A percentile compares a stretch with the other conserved stretches of the same genome.
These are phyloP conservation scores for Drosophila rufa DNA, from an alignment of 1,140 invertebrate genomes.

Conservation along the genomic window DNA sequence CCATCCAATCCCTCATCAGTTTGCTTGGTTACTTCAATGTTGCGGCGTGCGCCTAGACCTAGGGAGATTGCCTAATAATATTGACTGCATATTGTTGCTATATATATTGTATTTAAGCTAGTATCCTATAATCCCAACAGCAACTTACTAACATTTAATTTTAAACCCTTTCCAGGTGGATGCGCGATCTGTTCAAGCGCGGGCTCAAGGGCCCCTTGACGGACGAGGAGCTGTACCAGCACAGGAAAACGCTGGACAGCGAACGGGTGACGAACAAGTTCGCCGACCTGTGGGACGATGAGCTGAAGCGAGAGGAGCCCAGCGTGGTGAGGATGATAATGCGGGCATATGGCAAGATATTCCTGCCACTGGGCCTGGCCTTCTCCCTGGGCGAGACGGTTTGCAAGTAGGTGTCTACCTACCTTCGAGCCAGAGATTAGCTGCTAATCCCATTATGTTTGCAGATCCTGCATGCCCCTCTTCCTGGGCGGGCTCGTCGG, in stretches of 20 bases:
- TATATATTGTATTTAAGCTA: background rate
- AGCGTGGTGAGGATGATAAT: slow-evolving; percentile 86
- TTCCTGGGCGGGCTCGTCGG: slow-evolving; percentile 89
- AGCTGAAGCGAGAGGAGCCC: slow-evolving; percentile 83
- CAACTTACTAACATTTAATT: background rate
- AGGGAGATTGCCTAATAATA: no score
- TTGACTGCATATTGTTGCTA: no score
- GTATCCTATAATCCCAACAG: background rate
- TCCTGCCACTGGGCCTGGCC: slow-evolving; percentile 86
- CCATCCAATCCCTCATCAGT: no score
- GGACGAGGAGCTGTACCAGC: slow-evolving; percentile 86
- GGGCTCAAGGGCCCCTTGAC: slow-evolving; percentile 85
- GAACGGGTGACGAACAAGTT: slow-evolving; percentile 76
- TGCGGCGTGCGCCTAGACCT: no score
- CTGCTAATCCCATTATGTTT: slow-evolving; percentile 55
- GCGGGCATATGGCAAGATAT: slow-evolving; percentile 86
- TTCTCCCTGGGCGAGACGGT: slow-evolving; percentile 86
- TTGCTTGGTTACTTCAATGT: no score
- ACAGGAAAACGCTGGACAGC: slow-evolving; percentile 70
- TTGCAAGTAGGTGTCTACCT: slow-evolving; percentile 85
- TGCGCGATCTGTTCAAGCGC: slow-evolving; percentile 84
- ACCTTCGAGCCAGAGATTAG: background rate
- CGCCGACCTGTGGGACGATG: slow-evolving; percentile 74
- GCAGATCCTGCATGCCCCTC: slow-evolving; percentile 89
- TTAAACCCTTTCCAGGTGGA: slow-evolving; percentile 78